Evolutionary conservation across 1,140 invertebrate species (phyloP).

Genomic region (Macrobrachium rosenbergii): DNA sequence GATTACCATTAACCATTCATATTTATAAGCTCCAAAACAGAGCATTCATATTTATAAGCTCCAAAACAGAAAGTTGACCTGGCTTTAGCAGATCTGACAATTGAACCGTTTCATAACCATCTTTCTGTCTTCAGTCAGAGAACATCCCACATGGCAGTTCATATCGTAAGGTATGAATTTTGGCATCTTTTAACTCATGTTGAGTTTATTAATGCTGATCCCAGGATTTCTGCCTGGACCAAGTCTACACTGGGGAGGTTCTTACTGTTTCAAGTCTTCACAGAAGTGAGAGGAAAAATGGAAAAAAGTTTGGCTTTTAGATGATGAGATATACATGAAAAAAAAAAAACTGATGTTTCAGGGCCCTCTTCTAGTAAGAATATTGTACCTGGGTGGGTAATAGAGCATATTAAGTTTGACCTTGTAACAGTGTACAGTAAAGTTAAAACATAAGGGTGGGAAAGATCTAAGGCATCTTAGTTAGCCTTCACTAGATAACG

Average conservation of each 20-base stretch:
- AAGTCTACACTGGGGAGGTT: constrained; percentile 49
- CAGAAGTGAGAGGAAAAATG: neutral
- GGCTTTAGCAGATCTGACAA: constrained; percentile 49
- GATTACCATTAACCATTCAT: too few species aligned
- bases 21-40: too few species aligned
- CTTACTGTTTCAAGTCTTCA: constrained; percentile 12
- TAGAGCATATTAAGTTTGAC: constrained; percentile 7
- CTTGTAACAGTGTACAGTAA: constrained; percentile 3
- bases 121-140: constrained; percentile 58
- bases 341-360: constrained; percentile 37
- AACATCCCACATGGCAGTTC: constrained; percentile 60
- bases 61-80: neutral
- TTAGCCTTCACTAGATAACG: constrained; percentile 29
- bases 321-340: neutral
- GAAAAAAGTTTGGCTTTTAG: too few species aligned
- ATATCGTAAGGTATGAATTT: constrained; percentile 54
- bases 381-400: constrained; percentile 49
- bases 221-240: constrained; percentile 58
- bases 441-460: constrained; percentile 28
- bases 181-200: constrained; percentile 59
- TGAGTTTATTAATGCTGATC: constrained; percentile 59
- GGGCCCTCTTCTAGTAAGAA: constrained; percentile 48
- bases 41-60: too few species aligned
- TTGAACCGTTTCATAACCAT: constrained; percentile 42
- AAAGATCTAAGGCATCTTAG: constrained; percentile 8